phyloP scores from a whole-genome alignment of 2,113 vertebrate species.

The Nematolebias whitei region DNA sequence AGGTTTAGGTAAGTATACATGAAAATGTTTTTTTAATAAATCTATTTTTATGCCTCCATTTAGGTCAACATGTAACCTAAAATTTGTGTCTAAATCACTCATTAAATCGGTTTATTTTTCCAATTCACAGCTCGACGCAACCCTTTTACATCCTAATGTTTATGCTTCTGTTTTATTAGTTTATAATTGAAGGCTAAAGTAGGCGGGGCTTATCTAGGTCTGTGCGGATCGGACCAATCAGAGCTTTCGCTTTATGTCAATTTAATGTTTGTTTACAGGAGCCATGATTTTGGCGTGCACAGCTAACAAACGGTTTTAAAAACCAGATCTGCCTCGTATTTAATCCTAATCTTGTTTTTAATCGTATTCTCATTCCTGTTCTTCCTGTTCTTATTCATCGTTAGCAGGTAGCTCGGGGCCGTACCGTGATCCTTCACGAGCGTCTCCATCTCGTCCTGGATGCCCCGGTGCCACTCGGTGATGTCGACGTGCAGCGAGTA shows the following conservation, averaged over 20 bases:
- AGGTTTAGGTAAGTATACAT: no score
- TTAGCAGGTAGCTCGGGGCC: not conserved
- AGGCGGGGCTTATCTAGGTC: not conserved
- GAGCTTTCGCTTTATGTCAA: not conserved
- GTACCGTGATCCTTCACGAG: constrained; percentile 96
- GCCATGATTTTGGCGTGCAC: no score
- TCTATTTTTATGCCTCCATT: not conserved
- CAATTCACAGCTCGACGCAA: no score
- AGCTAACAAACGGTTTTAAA: no score
- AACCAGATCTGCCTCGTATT: no score
- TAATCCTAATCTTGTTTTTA: no score
- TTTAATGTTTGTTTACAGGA: not conserved
- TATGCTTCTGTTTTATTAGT: no score
- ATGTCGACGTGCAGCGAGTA: constrained; percentile 97
- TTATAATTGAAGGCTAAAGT: not conserved
- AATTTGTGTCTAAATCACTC: no score
- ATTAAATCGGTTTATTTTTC: no score
- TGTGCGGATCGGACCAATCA: not conserved
- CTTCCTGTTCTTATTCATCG: not conserved
- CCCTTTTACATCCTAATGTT: no score
- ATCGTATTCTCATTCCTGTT: not conserved
- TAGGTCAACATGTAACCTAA: no score
- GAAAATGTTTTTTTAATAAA: no score
- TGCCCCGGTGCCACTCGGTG: constrained; percentile 95
- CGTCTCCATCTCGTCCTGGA: constrained; percentile 96